Percentiles rank a stretch among this genome's conserved stretches.
Evolutionary conservation across 1,140 invertebrate genomes (phyloP).

Genomic region (Magallana angulata): DNA sequence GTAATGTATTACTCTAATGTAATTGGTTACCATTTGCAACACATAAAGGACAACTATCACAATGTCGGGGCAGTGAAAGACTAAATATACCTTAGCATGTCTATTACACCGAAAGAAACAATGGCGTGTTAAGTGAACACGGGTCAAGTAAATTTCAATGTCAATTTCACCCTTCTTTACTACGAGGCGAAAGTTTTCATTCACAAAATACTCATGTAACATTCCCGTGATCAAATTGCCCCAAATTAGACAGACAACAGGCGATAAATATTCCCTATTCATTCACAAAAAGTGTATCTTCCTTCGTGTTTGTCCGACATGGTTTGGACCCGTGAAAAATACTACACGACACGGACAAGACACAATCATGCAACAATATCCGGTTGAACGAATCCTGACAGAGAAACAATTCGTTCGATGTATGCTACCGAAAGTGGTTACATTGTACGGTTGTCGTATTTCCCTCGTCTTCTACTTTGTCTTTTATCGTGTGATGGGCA

Average conservation of each 20-base stretch:
- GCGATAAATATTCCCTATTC: conserved; percentile 20
- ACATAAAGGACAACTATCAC: background rate
- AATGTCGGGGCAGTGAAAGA: background rate
- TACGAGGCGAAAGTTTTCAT: conserved; percentile 20
- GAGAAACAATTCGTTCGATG: background rate
- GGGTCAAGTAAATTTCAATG: conserved; percentile 21
- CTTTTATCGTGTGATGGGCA: conserved; percentile 2
- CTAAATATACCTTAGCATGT: background rate
- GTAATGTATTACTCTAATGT: background rate
- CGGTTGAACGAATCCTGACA: conserved; percentile 18
- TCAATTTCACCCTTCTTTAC: background rate
- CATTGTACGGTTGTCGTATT: background rate
- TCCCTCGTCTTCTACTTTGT: background rate
- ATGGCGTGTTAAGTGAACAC: background rate
- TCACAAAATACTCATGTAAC: conserved; percentile 31
- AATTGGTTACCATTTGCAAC: conserved; percentile 12
- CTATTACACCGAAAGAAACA: background rate
- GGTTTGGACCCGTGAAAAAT: conserved; percentile 15
- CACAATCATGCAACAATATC: background rate
- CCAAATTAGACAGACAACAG: conserved; percentile 27
- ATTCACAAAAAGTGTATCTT: conserved; percentile 8
- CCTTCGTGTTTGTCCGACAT: conserved; percentile 32
- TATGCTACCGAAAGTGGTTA: background rate
- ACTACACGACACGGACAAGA: conserved; percentile 1
- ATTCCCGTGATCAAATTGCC: conserved; percentile 26